These are phyloP conservation scores for Seladonia tumulorum DNA, from an alignment of 2,888 invertebrate genomes.

Conservation along the genomic window DNA sequence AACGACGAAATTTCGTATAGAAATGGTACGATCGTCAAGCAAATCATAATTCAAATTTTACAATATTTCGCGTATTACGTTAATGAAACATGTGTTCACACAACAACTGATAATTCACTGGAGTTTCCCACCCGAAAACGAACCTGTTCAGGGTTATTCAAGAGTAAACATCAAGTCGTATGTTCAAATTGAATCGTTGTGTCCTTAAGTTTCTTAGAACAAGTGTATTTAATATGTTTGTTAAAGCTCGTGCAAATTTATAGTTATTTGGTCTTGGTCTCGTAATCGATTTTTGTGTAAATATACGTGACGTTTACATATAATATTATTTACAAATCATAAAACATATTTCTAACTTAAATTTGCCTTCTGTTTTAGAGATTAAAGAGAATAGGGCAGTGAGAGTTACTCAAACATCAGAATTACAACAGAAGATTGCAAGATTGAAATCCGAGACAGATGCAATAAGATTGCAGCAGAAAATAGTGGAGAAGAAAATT, in stretches of 20 bases:
- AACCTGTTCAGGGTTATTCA: background rate
- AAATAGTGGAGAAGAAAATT: conserved; percentile 75
- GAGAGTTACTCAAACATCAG: conserved; percentile 42
- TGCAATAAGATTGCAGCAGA: conserved; percentile 66
- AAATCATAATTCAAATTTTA: background rate
- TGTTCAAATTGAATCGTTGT: background rate
- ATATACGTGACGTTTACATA: background rate
- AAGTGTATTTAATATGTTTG: background rate
- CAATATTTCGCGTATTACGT: background rate
- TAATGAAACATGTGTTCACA: background rate
- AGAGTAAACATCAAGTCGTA: background rate
- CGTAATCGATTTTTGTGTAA: background rate
- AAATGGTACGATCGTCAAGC: conserved; percentile 60
- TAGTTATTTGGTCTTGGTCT: background rate
- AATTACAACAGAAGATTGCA: conserved; percentile 62
- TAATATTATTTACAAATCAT: background rate
- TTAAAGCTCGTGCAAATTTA: background rate
- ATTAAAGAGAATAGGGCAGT: conserved; percentile 46
- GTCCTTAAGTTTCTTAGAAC: background rate
- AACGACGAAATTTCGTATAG: conserved; percentile 39
- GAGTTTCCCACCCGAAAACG: background rate
- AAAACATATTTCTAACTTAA: background rate
- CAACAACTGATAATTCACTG: background rate
- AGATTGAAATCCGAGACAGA: conserved; percentile 61
- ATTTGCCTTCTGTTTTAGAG: conserved; percentile 53